Evolutionary conservation across 2,797 vertebrate species (phyloP).

Genomic region (Echeneis naucrates): DNA sequence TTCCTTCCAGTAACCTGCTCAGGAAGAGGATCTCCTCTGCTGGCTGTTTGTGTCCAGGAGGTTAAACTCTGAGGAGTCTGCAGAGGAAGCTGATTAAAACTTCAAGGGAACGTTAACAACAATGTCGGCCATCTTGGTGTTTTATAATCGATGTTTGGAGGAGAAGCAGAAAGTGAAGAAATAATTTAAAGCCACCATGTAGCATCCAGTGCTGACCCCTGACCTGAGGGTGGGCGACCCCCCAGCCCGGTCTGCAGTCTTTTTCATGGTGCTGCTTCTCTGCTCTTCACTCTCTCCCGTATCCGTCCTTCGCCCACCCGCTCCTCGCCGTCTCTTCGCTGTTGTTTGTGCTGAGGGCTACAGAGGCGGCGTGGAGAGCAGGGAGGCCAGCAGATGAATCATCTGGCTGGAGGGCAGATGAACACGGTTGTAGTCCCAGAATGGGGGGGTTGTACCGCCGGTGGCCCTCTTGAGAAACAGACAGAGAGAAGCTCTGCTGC

Average conservation of each 20-base stretch:
- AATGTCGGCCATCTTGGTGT: too few species aligned
- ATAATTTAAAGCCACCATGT: too few species aligned
- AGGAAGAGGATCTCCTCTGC: not conserved
- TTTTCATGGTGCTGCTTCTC: not conserved
- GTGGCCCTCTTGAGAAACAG: slow-evolving; percentile 17
- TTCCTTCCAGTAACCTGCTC: too few species aligned
- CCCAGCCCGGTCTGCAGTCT: not conserved
- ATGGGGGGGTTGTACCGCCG: not conserved
- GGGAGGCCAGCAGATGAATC: slow-evolving; percentile 48
- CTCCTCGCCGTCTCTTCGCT: slow-evolving; percentile 9
- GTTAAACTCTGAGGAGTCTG: too few species aligned
- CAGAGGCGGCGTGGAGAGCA: slow-evolving; percentile 19
- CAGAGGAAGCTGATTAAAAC: too few species aligned
- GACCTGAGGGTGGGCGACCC: too few species aligned
- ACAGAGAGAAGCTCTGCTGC: slow-evolving; percentile 2
- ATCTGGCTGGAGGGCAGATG: slow-evolving; percentile 44
- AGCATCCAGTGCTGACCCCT: too few species aligned
- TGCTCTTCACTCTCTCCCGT: not conserved
- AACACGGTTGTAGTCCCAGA: slow-evolving; percentile 34
- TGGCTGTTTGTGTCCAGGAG: not conserved
- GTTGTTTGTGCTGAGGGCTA: slow-evolving; percentile 63
- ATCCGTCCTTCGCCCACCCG: slow-evolving; percentile 26
- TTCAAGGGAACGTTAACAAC: too few species aligned
- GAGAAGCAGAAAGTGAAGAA: too few species aligned
- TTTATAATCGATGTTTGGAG: too few species aligned